Conservation (phyloP, 2,797 vertebrate genomes). For the Momotus momota region DNA sequence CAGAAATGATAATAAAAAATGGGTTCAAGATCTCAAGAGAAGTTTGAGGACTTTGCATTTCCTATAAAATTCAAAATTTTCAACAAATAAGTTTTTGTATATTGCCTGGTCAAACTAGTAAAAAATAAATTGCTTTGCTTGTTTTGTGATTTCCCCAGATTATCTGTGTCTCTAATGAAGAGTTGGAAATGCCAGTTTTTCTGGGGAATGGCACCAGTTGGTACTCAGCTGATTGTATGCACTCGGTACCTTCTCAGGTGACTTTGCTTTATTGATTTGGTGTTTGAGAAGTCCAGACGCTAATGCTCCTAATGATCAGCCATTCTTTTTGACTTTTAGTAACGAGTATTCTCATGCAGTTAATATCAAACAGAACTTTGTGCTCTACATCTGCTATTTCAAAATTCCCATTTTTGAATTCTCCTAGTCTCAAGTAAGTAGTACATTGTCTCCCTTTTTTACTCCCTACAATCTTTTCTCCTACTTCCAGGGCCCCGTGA, state of each 20-base stretch:
- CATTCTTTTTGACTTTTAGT: constrained; percentile 95
- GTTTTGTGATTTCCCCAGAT: constrained; percentile 43
- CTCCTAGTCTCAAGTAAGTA: constrained; percentile 90
- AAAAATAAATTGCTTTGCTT: constrained; percentile 75
- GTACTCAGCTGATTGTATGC: constrained; percentile 9
- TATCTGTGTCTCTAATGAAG: constrained; percentile 29
- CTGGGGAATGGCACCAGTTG: constrained; percentile 39
- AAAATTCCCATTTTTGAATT: constrained; percentile 94
- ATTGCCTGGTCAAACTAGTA: constrained; percentile 73
- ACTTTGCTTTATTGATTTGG: constrained; percentile 78
- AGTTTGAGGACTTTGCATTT: constrained; percentile 35
- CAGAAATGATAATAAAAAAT: constrained; percentile 63
- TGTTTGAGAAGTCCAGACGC: constrained; percentile 93
- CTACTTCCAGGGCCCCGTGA: constrained; percentile 92
- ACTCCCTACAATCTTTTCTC: constrained; percentile 85
- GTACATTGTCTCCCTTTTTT: constrained; percentile 91
- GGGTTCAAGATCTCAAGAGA: constrained; percentile 21
- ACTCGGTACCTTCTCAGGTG: constrained; percentile 6
- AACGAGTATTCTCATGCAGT: constrained; percentile 93
- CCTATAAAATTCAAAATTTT: constrained; percentile 75
- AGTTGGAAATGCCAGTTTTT: background rate
- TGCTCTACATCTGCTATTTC: constrained; percentile 92
- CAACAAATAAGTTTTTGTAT: constrained; percentile 69
- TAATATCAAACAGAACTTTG: constrained; percentile 93
- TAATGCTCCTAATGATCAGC: constrained; percentile 95